Conservation (phyloP, 2,797 vertebrate genomes). For the Sylvilagus floridanus region DNA sequence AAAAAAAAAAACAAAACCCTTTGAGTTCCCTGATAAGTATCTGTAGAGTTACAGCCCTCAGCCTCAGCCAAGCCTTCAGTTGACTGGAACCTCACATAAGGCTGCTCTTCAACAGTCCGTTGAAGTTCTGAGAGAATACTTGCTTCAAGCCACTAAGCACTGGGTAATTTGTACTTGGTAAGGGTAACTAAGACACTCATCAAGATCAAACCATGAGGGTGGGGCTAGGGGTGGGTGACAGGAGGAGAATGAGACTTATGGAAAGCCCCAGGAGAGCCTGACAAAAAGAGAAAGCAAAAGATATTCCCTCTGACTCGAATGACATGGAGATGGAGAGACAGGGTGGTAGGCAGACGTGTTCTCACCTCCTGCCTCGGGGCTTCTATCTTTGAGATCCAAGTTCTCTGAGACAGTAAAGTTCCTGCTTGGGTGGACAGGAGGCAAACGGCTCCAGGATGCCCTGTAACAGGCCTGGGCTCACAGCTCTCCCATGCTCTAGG, state of each 20-base stretch:
- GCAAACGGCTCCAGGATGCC: background rate
- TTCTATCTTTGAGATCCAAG: background rate
- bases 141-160: background rate
- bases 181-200: background rate
- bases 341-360: background rate
- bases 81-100: background rate
- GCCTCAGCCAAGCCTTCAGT: background rate
- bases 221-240: background rate
- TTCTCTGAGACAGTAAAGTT: background rate
- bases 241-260: background rate
- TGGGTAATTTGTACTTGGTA: background rate
- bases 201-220: background rate
- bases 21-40: slow-evolving; percentile 2
- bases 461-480: background rate
- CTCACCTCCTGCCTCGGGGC: background rate
- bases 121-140: background rate
- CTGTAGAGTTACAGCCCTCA: background rate
- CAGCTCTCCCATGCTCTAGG: background rate
- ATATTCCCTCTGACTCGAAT: slow-evolving; percentile 42
- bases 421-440: background rate
- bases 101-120: background rate
- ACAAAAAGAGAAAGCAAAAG: slow-evolving; percentile 31
- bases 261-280: slow-evolving; percentile 47
- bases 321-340: background rate
- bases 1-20: background rate